Base-by-base conservation (phyloP, 2,113 vertebrate species). In the Quiscalus mexicanus region DNA sequence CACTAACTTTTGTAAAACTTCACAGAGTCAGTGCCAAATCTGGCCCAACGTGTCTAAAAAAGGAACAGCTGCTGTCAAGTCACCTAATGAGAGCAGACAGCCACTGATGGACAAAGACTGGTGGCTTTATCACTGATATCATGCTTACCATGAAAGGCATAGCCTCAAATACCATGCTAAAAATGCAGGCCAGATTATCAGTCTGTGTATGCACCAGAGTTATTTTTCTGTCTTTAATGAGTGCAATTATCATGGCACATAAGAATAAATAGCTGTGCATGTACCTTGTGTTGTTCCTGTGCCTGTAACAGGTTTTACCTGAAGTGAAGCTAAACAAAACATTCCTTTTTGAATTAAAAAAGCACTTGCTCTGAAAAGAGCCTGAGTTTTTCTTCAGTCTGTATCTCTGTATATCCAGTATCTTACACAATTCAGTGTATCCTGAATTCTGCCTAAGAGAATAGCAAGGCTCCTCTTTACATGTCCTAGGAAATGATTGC, bases 231-330 rank as follows among this genome's bases (percentile, higher is more conserved):
- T 35, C 22, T 75, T 84, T 53, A 74, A 0, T 33, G 22, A 68
- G 14, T 14, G 45, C 49, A 74, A 12, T 35, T 2, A 2, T 62
- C 69, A 80, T 2, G 5, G 39, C 35, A 70, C 0, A 0, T 6
- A 65, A 39, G 41, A 87, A 77, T 50, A 65, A 85, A 76, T 2
- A 70, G 35, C n/a, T 62, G 27, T 50, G 55, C 37, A 7, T 12
- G 15, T 19, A 93, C n/a, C 27, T 84, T 30, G 23, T 70, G 33
- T 19, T 23, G 27, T 35, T 81, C 60, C 74, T 63, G 6, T 24
- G 52, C 14, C 39, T 39, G 27, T 5, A 8, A 47, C 23, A 28
- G 50, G 33, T 62, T 84, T 78, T 35, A 75, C 33, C 33, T 30
- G 11, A 90, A 64, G 15, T 20, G 11, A 73, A 77, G 45, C 25